These are phyloP conservation scores for Drosophila prolongata DNA, from an alignment of 2,888 invertebrate genomes.

Conservation along the genomic window DNA sequence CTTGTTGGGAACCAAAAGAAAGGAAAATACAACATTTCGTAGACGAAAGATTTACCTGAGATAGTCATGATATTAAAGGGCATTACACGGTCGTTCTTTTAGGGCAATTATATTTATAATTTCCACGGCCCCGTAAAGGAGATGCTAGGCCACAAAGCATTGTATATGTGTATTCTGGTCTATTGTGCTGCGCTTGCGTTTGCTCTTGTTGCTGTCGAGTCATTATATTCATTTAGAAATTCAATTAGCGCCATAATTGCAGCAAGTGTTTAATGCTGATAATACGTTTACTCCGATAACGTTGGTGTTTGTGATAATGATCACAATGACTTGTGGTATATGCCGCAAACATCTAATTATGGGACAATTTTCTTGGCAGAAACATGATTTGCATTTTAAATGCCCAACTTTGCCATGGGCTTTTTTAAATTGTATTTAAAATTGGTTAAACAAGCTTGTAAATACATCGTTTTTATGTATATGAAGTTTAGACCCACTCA, in stretches of 20 bases:
- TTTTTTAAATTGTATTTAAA: constrained; percentile 6
- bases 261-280: constrained; percentile 72
- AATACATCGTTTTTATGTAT: neutral
- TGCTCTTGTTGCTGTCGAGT: constrained; percentile 56
- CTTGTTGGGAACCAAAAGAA: too few species aligned
- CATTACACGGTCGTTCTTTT: constrained; percentile 4
- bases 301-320: constrained; percentile 8
- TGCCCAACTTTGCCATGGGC: neutral
- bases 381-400: constrained; percentile 36
- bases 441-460: constrained; percentile 1
- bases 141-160: constrained; percentile 29
- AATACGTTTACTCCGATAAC: constrained; percentile 61
- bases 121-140: neutral
- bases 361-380: constrained; percentile 10
- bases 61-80: neutral
- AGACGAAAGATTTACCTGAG: too few species aligned
- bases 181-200: constrained; percentile 14
- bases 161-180: constrained; percentile 34
- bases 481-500: neutral
- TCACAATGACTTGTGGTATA: constrained; percentile 17
- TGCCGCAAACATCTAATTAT: constrained; percentile 6
- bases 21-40: too few species aligned
- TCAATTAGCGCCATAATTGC: constrained; percentile 73
- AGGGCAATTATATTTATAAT: constrained; percentile 9
- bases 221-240: constrained; percentile 73